Conservation (phyloP, 2,797 vertebrate genomes). For the Brachyalestes nurse region DNA sequence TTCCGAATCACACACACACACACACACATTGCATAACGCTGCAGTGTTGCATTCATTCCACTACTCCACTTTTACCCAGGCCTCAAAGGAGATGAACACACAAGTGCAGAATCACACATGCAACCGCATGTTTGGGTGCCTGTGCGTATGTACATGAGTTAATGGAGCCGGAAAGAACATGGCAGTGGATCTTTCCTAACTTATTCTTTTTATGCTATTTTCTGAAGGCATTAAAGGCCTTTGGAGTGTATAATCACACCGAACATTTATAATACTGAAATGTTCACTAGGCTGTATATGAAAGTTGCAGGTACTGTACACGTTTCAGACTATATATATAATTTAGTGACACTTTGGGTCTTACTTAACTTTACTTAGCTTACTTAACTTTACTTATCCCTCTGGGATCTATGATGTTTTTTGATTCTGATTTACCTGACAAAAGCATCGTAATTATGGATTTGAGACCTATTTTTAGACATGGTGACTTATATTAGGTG, state of each 20-base stretch:
- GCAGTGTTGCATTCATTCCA: conserved; percentile 16
- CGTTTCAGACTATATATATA: background rate
- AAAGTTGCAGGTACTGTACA: background rate
- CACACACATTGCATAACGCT: conserved; percentile 57
- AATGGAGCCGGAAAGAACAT: background rate
- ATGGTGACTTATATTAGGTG: background rate
- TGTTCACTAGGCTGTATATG: background rate
- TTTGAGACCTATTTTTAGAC: background rate
- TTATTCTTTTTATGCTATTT: background rate
- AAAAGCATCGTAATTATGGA: background rate
- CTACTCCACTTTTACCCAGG: conserved; percentile 25
- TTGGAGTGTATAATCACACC: background rate
- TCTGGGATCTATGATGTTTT: too few species aligned
- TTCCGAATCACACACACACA: conserved; percentile 35
- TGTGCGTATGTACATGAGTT: background rate
- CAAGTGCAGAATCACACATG: background rate
- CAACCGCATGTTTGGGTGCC: conserved; percentile 3
- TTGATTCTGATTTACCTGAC: too few species aligned
- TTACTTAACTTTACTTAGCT: too few species aligned
- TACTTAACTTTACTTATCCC: too few species aligned
- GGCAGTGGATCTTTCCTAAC: background rate
- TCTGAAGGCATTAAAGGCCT: background rate
- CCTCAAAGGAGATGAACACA: conserved; percentile 27
- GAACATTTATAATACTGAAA: background rate
- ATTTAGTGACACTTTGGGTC: background rate